phyloP scores from a whole-genome alignment of 2,113 vertebrate genomes.

The Salvelinus sp. region DNA sequence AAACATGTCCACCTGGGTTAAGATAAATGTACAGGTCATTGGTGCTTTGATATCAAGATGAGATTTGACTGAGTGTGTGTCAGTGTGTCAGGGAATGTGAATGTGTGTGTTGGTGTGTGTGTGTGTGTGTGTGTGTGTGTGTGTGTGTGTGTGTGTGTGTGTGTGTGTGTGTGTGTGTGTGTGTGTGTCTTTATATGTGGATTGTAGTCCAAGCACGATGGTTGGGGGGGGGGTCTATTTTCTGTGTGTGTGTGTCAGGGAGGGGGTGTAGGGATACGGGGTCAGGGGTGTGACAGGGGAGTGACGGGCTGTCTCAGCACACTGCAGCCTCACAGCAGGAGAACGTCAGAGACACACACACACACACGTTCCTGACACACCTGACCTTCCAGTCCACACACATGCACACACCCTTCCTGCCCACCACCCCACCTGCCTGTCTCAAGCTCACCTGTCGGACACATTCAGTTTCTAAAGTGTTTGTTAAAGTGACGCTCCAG shows the following conservation, averaged over 20 bases:
- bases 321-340: constrained; percentile 11
- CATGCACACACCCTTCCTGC: neutral
- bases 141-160: constrained; percentile 9
- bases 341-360: constrained; percentile 11
- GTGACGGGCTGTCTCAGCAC: constrained; percentile 13
- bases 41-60: too few relatives aligned
- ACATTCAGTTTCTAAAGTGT: neutral
- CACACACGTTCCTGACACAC: neutral
- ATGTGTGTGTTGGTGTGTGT: too few relatives aligned
- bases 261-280: constrained; percentile 1
- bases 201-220: neutral
- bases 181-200: constrained; percentile 3
- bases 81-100: constrained; percentile 3
- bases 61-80: neutral
- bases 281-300: constrained; percentile 16
- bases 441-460: neutral
- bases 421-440: neutral
- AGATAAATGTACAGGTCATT: too few relatives aligned
- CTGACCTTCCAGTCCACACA: neutral
- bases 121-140: neutral
- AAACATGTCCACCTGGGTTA: too few relatives aligned
- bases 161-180: constrained; percentile 2
- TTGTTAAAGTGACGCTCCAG: neutral
- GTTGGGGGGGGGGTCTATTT: constrained; percentile 2
- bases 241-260: neutral